A percentile compares a stretch with the other conserved stretches of the same genome.
Evolutionary conservation across 2,797 vertebrate species (phyloP).

Genomic region (Mustela erminea): DNA sequence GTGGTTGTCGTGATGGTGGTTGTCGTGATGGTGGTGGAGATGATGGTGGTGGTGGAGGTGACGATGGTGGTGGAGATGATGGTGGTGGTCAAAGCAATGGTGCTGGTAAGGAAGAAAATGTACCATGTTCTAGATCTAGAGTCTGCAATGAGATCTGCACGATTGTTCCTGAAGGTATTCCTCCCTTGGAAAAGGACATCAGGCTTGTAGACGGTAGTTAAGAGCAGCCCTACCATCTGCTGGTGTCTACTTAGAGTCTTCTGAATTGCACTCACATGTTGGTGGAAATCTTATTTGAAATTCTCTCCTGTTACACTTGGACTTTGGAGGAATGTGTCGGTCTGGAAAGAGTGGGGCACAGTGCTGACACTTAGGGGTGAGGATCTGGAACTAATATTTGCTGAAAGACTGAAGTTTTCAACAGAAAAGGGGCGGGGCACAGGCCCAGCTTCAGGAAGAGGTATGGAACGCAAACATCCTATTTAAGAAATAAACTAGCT

Average conservation of each 20-base stretch:
- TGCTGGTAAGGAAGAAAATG: not conserved
- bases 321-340: not conserved
- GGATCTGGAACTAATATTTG: not conserved
- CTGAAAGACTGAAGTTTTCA: not conserved
- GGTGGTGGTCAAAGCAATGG: too few species aligned
- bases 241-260: not conserved
- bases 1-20: too few species aligned
- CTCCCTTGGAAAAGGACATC: not conserved
- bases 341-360: not conserved
- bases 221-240: too few species aligned
- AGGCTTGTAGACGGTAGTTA: too few species aligned
- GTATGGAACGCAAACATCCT: not conserved
- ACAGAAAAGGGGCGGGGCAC: accelerated
- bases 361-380: too few species aligned
- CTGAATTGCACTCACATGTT: not conserved
- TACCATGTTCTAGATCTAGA: not conserved
- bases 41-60: accelerated
- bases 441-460: not conserved
- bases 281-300: not conserved
- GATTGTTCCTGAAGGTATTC: not conserved
- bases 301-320: not conserved
- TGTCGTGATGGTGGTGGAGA: accelerated
- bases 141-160: not conserved
- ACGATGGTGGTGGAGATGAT: accelerated
- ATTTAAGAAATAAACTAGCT: not conserved